Evolutionary conservation across 2,888 invertebrate genomes (phyloP).

Genomic region (Leptopterna dolabrata): DNA sequence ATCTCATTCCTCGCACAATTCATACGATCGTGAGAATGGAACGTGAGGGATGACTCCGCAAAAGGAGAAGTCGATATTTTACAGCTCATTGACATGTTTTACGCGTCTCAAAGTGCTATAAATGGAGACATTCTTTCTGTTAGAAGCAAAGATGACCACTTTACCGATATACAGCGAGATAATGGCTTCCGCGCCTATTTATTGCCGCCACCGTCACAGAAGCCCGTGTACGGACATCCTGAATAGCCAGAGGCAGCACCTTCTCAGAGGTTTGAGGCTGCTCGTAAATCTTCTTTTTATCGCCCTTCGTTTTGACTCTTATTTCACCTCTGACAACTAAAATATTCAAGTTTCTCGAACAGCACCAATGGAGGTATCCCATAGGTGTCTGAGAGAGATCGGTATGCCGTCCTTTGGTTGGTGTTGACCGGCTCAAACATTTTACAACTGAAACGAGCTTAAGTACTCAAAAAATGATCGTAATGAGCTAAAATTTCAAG

Average conservation of each 20-base stretch:
- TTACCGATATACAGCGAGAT: background rate
- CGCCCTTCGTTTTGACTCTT: background rate
- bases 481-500: too few species aligned
- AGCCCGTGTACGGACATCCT: background rate
- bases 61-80: background rate
- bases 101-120: background rate
- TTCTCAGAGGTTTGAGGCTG: background rate
- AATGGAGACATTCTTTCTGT: background rate
- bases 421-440: background rate
- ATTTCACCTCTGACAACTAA: background rate
- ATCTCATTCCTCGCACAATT: too few species aligned
- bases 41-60: background rate
- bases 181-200: background rate
- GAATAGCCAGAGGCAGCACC: background rate
- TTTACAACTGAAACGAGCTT: too few species aligned
- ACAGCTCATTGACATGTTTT: background rate
- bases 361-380: background rate
- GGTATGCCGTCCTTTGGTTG: background rate
- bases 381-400: too few species aligned
- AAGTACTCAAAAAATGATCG: too few species aligned
- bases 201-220: background rate
- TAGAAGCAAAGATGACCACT: background rate
- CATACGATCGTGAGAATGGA: background rate
- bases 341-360: background rate
- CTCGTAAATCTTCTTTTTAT: background rate